A percentile compares a stretch with the other conserved stretches of the same genome.
Evolutionary conservation across 2,113 vertebrate genomes (phyloP).

Genomic region (Panurus biarmicus): DNA sequence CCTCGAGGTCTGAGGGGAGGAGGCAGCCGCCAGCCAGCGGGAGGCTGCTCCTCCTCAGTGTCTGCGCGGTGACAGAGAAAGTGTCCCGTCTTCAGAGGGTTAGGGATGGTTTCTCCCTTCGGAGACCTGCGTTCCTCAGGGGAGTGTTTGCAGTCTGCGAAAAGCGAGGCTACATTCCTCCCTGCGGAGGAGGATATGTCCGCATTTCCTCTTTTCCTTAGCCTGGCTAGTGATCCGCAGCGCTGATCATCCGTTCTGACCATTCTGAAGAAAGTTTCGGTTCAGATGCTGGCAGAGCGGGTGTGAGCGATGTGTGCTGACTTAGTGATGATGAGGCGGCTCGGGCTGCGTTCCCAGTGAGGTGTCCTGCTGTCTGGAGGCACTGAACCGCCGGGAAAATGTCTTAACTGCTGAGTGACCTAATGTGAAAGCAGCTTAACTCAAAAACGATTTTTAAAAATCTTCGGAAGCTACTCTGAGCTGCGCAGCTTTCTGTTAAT

Average conservation of each 20-base stretch:
- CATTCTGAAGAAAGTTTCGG: neutral
- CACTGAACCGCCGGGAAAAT: neutral
- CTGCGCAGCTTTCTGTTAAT: neutral
- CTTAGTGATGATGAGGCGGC: neutral
- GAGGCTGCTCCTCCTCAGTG: neutral
- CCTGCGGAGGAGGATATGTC: neutral
- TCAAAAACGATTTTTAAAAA: neutral
- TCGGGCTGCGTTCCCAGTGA: neutral
- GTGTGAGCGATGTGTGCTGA: neutral
- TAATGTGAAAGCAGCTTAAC: neutral
- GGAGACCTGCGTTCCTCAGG: neutral
- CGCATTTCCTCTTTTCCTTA: neutral
- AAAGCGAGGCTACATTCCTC: accelerated
- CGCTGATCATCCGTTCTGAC: neutral
- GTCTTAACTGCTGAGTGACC: neutral
- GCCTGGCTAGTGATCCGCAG: neutral
- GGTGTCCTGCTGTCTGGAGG: too few species aligned
- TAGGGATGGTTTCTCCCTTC: neutral
- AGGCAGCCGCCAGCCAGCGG: neutral
- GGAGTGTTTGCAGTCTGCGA: neutral
- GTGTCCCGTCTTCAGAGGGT: neutral
- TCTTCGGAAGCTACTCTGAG: neutral
- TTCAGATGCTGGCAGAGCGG: neutral
- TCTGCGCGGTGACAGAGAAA: neutral
- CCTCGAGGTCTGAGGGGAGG: neutral